Evolutionary conservation across 1,140 invertebrate species (phyloP).

Genomic region (Pogonomyrmex barbatus): DNA sequence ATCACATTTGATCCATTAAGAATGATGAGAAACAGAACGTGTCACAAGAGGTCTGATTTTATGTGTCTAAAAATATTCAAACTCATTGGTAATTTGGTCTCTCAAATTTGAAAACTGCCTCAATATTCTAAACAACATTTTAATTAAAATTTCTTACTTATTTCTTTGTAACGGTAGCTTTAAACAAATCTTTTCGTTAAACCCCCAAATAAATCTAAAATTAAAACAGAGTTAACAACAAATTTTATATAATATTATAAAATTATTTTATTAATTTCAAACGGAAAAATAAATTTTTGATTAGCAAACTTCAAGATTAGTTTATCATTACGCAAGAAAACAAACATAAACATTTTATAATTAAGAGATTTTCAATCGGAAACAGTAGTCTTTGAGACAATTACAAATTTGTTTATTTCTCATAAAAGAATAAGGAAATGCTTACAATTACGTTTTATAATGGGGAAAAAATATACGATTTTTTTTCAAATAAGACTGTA

Average conservation of each 20-base stretch:
- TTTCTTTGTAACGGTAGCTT: too few species aligned
- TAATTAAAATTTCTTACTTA: neutral
- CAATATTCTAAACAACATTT: neutral
- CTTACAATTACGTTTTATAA: neutral
- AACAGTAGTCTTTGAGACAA: neutral
- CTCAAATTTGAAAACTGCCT: neutral
- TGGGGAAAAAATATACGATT: neutral
- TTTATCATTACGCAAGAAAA: neutral
- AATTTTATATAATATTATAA: neutral
- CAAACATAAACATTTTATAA: neutral
- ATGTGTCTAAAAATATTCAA: slow-evolving; percentile 40
- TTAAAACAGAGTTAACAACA: neutral
- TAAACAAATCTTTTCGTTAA: neutral
- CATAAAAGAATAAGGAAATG: neutral
- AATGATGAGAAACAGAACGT: slow-evolving; percentile 8
- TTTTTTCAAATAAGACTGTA: neutral
- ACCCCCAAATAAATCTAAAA: neutral
- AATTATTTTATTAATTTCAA: neutral
- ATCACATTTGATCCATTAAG: neutral
- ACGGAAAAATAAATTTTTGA: neutral
- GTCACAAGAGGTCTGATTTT: slow-evolving; percentile 1
- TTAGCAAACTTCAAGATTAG: neutral
- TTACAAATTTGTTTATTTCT: neutral
- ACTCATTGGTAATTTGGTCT: slow-evolving; percentile 7
- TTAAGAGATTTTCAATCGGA: neutral